Conservation (phyloP, 2,888 invertebrate species). For the Rhyacophila evoluta region DNA sequence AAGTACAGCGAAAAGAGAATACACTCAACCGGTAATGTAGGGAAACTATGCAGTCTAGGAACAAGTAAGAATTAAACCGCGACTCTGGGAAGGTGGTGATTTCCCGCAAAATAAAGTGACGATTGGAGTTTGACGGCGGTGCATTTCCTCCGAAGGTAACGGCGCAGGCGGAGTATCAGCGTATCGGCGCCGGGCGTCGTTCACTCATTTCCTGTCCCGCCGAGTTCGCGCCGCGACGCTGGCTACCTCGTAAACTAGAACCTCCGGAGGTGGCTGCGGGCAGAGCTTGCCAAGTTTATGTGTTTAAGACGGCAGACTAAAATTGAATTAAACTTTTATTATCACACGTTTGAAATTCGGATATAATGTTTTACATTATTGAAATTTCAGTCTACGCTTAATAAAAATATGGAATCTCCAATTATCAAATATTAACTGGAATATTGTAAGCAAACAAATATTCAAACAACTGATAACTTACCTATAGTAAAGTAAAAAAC, state of each 20-base stretch:
- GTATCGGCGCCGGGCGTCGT: slow-evolving; percentile 15
- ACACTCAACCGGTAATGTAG: no score
- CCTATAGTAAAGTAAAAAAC: no score
- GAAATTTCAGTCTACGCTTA: no score
- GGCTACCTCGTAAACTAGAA: slow-evolving; percentile 21
- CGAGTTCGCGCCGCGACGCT: slow-evolving; percentile 7
- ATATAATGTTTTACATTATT: no score
- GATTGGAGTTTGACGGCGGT: not conserved
- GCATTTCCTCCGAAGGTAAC: not conserved
- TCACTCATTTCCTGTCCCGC: slow-evolving; percentile 24
- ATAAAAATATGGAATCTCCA: no score
- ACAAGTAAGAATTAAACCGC: slow-evolving; percentile 2
- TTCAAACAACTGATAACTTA: no score
- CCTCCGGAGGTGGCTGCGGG: slow-evolving; percentile 6
- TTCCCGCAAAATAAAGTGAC: not conserved
- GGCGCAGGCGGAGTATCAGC: not conserved
- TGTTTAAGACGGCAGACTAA: no score
- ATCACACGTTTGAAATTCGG: not conserved
- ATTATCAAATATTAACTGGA: no score
- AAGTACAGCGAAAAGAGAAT: no score
- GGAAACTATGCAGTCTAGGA: not conserved
- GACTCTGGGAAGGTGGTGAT: not conserved
- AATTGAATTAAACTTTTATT: no score
- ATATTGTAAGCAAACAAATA: no score
- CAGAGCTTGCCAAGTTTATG: not conserved